Evolutionary conservation across 2,888 invertebrate genomes (phyloP).

Genomic region (Calephelis perditalis): DNA sequence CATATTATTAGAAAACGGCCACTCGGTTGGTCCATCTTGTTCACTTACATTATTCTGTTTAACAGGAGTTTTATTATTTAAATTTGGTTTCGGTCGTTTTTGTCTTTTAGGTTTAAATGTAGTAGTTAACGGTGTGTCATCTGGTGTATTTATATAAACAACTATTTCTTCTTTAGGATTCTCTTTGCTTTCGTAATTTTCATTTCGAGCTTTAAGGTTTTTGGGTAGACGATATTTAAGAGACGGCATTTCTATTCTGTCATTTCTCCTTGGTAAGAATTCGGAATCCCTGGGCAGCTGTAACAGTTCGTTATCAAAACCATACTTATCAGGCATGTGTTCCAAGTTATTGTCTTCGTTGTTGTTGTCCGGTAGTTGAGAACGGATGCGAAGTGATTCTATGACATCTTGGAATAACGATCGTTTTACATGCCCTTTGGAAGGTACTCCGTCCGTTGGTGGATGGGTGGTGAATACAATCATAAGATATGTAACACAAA

Average conservation of each 20-base stretch:
- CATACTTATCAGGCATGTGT: slow-evolving; percentile 48
- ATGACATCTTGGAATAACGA: slow-evolving; percentile 66
- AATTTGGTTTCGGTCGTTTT: slow-evolving; percentile 34
- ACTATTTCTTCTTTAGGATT: slow-evolving; percentile 51
- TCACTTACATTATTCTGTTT: slow-evolving; percentile 35
- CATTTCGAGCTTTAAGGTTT: slow-evolving; percentile 38
- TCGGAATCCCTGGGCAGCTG: slow-evolving; percentile 53
- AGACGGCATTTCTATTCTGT: slow-evolving; percentile 63
- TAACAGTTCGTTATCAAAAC: slow-evolving; percentile 48
- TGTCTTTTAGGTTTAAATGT: slow-evolving; percentile 50
- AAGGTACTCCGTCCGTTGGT: slow-evolving; percentile 38
- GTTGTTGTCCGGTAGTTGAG: slow-evolving; percentile 53
- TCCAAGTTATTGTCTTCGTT: slow-evolving; percentile 58
- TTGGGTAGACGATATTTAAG: slow-evolving; percentile 62
- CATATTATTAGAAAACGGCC: slow-evolving; percentile 55
- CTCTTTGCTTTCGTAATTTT: slow-evolving; percentile 35
- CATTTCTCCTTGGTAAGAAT: slow-evolving; percentile 62
- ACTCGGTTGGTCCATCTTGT: slow-evolving; percentile 26
- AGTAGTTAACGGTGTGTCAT: slow-evolving; percentile 37
- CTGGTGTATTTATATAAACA: slow-evolving; percentile 49
- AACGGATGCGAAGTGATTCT: slow-evolving; percentile 56
- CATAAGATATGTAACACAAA: slow-evolving; percentile 63
- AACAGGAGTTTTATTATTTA: slow-evolving; percentile 37
- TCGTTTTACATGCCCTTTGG: slow-evolving; percentile 44
- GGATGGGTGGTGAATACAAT: slow-evolving; percentile 56